Percentiles rank a stretch among this genome's conserved stretches.
phyloP scores from a whole-genome alignment of 2,113 vertebrate genomes.

The Opisthocomus hoazin region DNA sequence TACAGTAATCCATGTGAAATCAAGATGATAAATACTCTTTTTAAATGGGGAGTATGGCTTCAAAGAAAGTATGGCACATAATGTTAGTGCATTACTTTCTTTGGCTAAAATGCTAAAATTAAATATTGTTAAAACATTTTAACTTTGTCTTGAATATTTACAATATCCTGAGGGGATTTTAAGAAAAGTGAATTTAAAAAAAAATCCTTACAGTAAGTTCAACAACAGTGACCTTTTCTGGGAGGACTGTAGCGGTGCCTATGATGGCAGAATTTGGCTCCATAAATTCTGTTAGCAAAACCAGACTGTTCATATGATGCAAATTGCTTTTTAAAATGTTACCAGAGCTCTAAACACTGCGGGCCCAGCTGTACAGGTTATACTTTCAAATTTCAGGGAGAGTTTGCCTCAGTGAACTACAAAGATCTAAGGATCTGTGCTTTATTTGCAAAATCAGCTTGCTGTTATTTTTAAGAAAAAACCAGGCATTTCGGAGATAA shows the following conservation, averaged over 20 bases:
- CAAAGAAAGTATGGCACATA: not conserved
- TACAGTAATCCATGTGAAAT: not conserved
- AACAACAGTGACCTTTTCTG: not conserved
- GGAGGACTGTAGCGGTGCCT: not conserved
- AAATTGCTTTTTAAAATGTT: constrained; percentile 39
- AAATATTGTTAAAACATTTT: not conserved
- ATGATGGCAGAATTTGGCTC: constrained; percentile 40
- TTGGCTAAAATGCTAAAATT: not conserved
- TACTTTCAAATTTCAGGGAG: not conserved
- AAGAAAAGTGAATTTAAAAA: not conserved
- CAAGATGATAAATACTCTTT: not conserved
- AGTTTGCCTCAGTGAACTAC: constrained; percentile 7
- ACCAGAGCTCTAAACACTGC: not conserved
- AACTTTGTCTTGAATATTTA: not conserved
- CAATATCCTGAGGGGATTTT: not conserved
- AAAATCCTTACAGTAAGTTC: not conserved
- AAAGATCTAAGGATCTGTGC: not conserved
- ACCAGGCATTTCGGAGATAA: not conserved
- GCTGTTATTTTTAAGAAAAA: not conserved
- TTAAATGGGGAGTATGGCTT: not conserved
- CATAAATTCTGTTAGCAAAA: not conserved
- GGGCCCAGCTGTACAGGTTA: not conserved
- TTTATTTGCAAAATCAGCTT: not conserved
- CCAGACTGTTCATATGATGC: not conserved
- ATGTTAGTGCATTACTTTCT: not conserved